Evolutionary conservation across 2,888 invertebrate genomes (phyloP), one percentile per base, ranked within the genome.

Genomic region (Phalera bucephala): DNA sequence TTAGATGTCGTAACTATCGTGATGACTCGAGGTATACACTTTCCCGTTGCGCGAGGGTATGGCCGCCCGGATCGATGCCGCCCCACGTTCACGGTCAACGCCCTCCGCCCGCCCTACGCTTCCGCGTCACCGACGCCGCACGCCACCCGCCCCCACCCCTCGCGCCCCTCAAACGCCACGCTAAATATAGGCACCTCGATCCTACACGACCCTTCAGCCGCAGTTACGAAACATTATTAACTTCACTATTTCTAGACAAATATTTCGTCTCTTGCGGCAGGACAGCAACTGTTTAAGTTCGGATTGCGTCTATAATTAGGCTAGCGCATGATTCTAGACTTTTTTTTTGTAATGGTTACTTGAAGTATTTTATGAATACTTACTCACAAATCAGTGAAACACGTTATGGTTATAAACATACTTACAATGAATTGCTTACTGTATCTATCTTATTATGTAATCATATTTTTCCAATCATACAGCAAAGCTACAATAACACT

Each of bases 71-170:
- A 87, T 86, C 87, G 83, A 86, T 87, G 72, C 81, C 84, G 84
- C 84, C 85, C 85, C 83, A 84, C 79, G 86, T 88, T 88, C 89
- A 88, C 89, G 89, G 89, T 89, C 89, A 88, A 72, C 89, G 89
- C 85, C 89, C 89, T 88, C 81, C 86, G 83, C 86, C 88, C 88
- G 87, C 88, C 87, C 86, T 86, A 81, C 78, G 83, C 77, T 87
- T 87, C 87, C 88, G 86, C 83, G 85, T 86, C 82, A 72, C 68
- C 71, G 71, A 59, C 66, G 52, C 63, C 67, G 52, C 64, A 51
- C 41, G 31, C 44, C 42, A 45, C 47, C 38, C 48, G 21, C 39
- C 49, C 39, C 48, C 49, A 40, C 44, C 47, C 57, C 51, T 51
- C 36, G 44, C 32, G 43, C 40, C 56, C 60, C 64, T 47, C 46